Evolutionary conservation across 2,113 vertebrate genomes (phyloP), one percentile per base, ranked within the genome.

Genomic region (Hippocampus mohnikei): DNA sequence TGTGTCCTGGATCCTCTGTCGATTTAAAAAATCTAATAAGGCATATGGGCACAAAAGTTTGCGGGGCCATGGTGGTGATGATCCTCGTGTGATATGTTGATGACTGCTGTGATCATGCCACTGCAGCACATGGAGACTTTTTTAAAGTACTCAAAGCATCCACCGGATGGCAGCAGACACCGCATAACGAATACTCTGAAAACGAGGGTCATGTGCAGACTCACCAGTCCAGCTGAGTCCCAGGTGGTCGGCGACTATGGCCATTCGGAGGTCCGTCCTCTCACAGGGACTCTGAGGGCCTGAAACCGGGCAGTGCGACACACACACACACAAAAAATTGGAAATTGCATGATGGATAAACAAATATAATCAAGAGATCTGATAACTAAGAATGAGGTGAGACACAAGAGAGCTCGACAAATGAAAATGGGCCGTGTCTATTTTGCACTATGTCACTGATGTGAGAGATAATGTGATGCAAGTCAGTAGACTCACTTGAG

Each of bases 181-280:
- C 66, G 33, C 61, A 7, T 66, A 67, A 76, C 41, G 0, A 6
- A 1, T 1, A 3, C 16, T 64, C 5, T 55, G 0, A 67, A 21
- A 50, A 55, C 52, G 27, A 33, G 50, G 18, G 3, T 53, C 8
- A 21, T 66, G 69, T 11, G 48, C 3, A 20, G 9, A 69, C 95
- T 93, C 92, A 99, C 97, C 97, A 89, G 97, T 98, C 97, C 97
- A 99, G 89, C 97, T 99, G 90, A 99, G 94, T 89, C 97, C 97
- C 77, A 99, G 93, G 82, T 99, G 97, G 90, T 98, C 97, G 1
- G 97, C 97, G 85, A 99, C 97, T 89, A 98, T 98, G 67, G 97
- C 96, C 96, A 98, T 98, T 82, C 97, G 95, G 90, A 98, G 94
- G 91, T 98, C 96, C 83, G 97, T 99, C 82, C 96, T 95, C 87